Percentiles rank a stretch among this genome's conserved stretches.
phyloP scores from a whole-genome alignment of 2,113 vertebrate genomes.

The Aplodontia rufa region DNA sequence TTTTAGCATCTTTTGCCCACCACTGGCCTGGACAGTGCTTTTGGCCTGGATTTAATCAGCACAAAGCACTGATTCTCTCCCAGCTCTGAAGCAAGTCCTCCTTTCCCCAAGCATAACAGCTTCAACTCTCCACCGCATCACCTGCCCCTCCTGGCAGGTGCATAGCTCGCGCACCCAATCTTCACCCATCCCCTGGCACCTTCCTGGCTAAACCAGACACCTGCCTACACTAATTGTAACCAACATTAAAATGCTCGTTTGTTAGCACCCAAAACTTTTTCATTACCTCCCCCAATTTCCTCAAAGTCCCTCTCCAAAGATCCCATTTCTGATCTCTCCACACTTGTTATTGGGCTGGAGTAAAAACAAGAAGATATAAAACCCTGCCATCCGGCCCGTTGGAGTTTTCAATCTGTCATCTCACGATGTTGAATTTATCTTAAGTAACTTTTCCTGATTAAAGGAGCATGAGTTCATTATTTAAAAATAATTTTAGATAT shows the following conservation, averaged over 20 bases:
- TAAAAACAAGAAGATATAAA: not conserved
- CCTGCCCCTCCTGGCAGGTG: not conserved
- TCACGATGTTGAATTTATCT: conserved; percentile 56
- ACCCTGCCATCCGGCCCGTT: conserved; percentile 54
- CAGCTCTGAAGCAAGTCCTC: not conserved
- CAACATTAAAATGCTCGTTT: not conserved
- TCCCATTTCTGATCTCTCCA: not conserved
- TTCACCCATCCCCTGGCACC: too few species aligned
- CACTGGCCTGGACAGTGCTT: not conserved
- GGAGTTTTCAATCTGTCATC: conserved; percentile 61
- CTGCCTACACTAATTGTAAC: not conserved
- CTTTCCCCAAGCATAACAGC: not conserved
- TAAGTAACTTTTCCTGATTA: conserved; percentile 59
- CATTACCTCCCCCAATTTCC: not conserved
- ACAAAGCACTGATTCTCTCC: not conserved
- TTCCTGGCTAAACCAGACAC: not conserved
- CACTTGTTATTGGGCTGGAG: not conserved
- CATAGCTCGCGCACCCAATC: accelerated
- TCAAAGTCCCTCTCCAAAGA: not conserved
- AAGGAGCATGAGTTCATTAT: conserved; percentile 5
- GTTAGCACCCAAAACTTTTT: not conserved
- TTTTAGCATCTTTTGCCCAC: not conserved
- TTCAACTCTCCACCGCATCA: not conserved
- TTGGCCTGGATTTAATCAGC: not conserved
- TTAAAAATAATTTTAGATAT: not conserved